These are phyloP conservation scores for Porites lobata DNA, from an alignment of 92 coral and sea anemone genomes.

Conservation along the genomic window DNA sequence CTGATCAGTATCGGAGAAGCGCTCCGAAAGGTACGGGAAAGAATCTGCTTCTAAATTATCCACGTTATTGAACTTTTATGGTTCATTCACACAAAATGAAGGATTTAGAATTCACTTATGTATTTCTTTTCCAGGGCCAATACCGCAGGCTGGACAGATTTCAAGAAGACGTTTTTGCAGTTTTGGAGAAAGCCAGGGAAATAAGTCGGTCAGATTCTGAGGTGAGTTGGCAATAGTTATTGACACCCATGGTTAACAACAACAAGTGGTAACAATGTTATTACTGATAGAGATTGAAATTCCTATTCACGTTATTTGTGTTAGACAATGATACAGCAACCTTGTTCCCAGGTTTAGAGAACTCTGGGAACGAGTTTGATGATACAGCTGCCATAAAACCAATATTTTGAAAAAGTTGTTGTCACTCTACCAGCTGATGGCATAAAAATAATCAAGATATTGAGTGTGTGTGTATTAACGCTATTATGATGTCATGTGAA, in stretches of 20 bases:
- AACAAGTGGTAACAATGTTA: neutral
- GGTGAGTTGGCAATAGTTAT: constrained; percentile 44
- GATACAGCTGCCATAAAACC: too few species aligned
- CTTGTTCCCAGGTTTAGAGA: too few species aligned
- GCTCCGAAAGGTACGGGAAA: constrained; percentile 72
- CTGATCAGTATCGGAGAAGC: constrained; percentile 74
- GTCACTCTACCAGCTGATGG: too few species aligned
- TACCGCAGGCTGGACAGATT: constrained; percentile 93
- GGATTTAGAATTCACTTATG: neutral
- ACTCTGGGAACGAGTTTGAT: too few species aligned
- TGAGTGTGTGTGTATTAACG: too few species aligned
- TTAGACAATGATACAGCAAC: too few species aligned
- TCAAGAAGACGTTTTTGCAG: constrained; percentile 95
- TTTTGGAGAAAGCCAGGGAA: constrained; percentile 95
- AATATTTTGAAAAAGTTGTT: too few species aligned
- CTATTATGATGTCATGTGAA: too few species aligned
- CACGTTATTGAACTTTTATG: too few species aligned
- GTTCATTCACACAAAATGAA: neutral
- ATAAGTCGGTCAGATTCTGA: constrained; percentile 89
- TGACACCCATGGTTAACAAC: neutral
- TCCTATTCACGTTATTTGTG: neutral
- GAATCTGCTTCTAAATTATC: too few species aligned
- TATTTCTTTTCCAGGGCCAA: constrained; percentile 61
- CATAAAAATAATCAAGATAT: too few species aligned
- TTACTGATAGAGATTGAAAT: neutral